phyloP scores from a whole-genome alignment of 2,797 vertebrate species.

The Sardinella longiceps region DNA sequence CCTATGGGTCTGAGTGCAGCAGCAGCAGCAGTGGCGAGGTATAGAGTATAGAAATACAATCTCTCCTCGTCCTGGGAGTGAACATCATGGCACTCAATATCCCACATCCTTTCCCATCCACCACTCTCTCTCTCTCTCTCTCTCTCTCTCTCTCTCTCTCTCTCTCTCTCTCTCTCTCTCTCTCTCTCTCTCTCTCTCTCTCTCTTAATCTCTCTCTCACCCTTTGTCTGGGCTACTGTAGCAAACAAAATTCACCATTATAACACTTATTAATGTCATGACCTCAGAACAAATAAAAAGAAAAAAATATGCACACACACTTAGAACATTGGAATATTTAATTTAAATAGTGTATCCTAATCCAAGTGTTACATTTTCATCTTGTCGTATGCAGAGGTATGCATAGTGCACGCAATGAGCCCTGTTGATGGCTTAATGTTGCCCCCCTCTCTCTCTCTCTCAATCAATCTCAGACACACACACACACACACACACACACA shows the following conservation, averaged over 20 bases:
- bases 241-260: not conserved
- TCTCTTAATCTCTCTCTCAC: not conserved
- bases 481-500: not conserved
- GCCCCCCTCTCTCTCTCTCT: not conserved
- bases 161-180: not conserved
- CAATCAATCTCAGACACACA: not conserved
- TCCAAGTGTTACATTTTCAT: not conserved
- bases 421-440: not conserved
- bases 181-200: not conserved
- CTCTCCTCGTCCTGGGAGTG: not conserved
- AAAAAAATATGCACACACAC: too few relatives aligned
- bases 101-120: not conserved
- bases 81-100: conserved; percentile 15
- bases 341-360: not conserved
- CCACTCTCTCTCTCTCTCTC: not conserved
- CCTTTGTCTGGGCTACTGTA: not conserved
- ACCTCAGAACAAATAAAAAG: too few relatives aligned
- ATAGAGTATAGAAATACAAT: conserved; percentile 16
- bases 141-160: not conserved
- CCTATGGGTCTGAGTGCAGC: not conserved
- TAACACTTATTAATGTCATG: not conserved
- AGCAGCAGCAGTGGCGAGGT: not conserved
- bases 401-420: not conserved
- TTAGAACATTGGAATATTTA: not conserved
- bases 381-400: not conserved